A percentile compares a stretch with the other conserved stretches of the same genome.
phyloP scores from a whole-genome alignment of 1,140 invertebrate species.

The Drosophila bocki region DNA sequence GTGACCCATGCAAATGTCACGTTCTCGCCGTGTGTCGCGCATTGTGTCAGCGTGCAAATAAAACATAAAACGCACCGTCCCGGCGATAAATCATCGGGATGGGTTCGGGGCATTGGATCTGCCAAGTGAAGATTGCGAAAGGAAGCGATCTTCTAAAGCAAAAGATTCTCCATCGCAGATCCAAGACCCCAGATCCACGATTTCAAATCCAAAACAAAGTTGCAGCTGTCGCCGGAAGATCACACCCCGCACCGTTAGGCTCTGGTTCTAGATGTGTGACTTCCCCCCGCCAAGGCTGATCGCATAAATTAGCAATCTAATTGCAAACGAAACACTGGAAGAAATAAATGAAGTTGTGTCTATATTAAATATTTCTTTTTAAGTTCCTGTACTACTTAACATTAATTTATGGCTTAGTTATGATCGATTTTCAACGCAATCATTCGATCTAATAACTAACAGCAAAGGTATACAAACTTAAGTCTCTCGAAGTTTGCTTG shows the following conservation, averaged over 20 bases:
- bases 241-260: slow-evolving; percentile 33
- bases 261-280: slow-evolving; percentile 7
- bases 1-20: slow-evolving; percentile 77
- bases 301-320: slow-evolving; percentile 82
- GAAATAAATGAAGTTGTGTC: not conserved
- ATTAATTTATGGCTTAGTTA: no score
- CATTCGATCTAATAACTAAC: no score
- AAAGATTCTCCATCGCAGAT: slow-evolving; percentile 3
- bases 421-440: no score
- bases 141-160: slow-evolving; percentile 1
- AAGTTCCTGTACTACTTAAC: not conserved
- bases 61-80: slow-evolving; percentile 79
- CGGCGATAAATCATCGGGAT: slow-evolving; percentile 71
- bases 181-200: not conserved
- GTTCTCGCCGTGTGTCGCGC: slow-evolving; percentile 51
- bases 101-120: slow-evolving; percentile 24
- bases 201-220: slow-evolving; percentile 17
- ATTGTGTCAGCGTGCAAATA: slow-evolving; percentile 75
- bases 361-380: not conserved
- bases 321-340: slow-evolving; percentile 36
- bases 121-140: slow-evolving; percentile 21
- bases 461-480: not conserved
- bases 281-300: slow-evolving; percentile 27
- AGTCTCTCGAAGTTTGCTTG: not conserved
- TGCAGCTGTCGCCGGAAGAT: slow-evolving; percentile 50